Percentiles rank a stretch among this genome's conserved stretches.
phyloP scores from a whole-genome alignment of 2,113 vertebrate species.

The Neopipo cinnamomea region DNA sequence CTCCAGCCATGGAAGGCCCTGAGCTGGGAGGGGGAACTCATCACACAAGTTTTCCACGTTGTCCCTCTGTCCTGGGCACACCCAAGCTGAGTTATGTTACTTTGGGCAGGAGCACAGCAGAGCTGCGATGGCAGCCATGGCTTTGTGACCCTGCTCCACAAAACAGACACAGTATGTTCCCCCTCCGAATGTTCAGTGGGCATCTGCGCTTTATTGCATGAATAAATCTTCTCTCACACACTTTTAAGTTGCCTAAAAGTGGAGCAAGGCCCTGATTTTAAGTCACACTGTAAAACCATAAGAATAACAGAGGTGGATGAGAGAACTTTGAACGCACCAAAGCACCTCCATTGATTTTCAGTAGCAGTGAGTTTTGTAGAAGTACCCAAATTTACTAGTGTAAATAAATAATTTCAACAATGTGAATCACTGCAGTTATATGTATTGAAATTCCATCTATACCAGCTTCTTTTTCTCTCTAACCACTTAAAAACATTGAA shows the following conservation, averaged over 20 bases:
- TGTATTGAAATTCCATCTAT: neutral
- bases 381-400: neutral
- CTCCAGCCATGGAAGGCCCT: neutral
- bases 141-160: neutral
- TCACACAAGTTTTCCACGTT: neutral
- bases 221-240: neutral
- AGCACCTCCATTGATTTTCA: neutral
- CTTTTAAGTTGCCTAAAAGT: neutral
- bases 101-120: neutral
- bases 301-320: neutral
- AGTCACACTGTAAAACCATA: neutral
- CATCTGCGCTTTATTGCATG: neutral
- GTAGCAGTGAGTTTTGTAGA: neutral
- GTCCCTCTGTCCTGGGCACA: neutral
- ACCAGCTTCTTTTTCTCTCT: neutral
- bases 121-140: neutral
- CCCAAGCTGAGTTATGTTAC: neutral
- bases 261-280: neutral
- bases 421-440: neutral
- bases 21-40: neutral
- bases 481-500: neutral
- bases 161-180: fast-evolving
- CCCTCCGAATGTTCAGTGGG: neutral
- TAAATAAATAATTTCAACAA: neutral
- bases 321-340: neutral